phyloP scores from a whole-genome alignment of 2,888 invertebrate genomes.

The Cheilosia variabilis region DNA sequence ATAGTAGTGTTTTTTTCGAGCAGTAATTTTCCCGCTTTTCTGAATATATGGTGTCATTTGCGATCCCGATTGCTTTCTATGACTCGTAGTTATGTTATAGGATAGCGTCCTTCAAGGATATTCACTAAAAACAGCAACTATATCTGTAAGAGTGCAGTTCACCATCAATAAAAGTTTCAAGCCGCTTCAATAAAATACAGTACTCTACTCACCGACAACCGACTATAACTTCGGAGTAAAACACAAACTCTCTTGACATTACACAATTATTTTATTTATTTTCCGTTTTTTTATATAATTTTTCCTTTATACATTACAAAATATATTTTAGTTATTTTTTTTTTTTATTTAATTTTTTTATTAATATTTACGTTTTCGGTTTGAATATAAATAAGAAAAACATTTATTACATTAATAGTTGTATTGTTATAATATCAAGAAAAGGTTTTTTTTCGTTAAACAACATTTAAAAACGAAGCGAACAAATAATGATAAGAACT shows the following conservation, averaged over 20 bases:
- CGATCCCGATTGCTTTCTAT: no score
- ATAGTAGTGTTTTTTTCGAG: no score
- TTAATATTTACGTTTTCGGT: conserved; percentile 53
- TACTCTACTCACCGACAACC: no score
- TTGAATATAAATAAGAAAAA: conserved; percentile 59
- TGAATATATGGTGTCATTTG: no score
- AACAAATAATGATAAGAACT: conserved; percentile 33
- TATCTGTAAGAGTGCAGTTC: no score
- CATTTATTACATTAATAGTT: conserved; percentile 43
- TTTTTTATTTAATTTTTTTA: conserved; percentile 48
- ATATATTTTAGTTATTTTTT: conserved; percentile 67
- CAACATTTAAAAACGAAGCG: conserved; percentile 47
- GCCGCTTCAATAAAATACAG: no score
- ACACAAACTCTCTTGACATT: conserved; percentile 50
- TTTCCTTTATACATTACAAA: conserved; percentile 74
- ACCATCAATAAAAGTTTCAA: no score
- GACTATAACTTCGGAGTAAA: not conserved
- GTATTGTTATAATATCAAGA: conserved; percentile 63
- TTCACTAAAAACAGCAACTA: no score
- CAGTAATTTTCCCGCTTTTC: no score
- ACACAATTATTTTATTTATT: conserved; percentile 68
- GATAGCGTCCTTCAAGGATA: no score
- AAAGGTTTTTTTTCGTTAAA: conserved; percentile 50
- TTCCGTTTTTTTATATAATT: conserved; percentile 55
- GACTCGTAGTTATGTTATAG: no score